phyloP scores from a whole-genome alignment of 2,797 vertebrate genomes.

The Phalanger gymnotis region DNA sequence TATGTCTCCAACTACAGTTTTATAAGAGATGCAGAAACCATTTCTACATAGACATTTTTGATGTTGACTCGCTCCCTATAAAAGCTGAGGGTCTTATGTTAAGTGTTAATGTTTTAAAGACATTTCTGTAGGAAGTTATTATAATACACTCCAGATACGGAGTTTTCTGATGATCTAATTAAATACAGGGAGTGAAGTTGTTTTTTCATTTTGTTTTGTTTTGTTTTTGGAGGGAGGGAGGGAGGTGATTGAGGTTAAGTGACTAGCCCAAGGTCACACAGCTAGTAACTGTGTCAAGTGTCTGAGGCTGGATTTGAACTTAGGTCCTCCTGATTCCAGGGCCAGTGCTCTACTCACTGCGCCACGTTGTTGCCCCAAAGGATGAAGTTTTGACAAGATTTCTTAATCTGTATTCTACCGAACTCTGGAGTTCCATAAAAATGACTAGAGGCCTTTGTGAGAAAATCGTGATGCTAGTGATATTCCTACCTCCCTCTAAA shows the following conservation, averaged over 20 bases:
- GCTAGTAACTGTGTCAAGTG: no score
- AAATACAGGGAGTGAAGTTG: not conserved
- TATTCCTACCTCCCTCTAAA: not conserved
- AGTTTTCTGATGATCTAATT: not conserved
- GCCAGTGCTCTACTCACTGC: no score
- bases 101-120: not conserved
- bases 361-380: no score
- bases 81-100: not conserved
- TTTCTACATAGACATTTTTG: not conserved
- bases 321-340: no score
- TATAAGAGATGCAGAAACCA: not conserved
- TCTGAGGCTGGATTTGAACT: no score
- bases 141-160: not conserved
- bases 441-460: not conserved
- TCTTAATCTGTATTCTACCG: not conserved
- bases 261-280: no score
- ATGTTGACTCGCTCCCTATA: not conserved
- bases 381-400: not conserved
- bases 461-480: not conserved
- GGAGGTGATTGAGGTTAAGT: no score
- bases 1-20: not conserved
- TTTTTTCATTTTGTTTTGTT: no score
- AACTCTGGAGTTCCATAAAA: not conserved
- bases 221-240: no score
- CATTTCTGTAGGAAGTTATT: not conserved